Percentiles rank a stretch among this genome's conserved stretches.
Conservation (phyloP, 2,888 invertebrate species). For the Microctonus aethiopoides region DNA sequence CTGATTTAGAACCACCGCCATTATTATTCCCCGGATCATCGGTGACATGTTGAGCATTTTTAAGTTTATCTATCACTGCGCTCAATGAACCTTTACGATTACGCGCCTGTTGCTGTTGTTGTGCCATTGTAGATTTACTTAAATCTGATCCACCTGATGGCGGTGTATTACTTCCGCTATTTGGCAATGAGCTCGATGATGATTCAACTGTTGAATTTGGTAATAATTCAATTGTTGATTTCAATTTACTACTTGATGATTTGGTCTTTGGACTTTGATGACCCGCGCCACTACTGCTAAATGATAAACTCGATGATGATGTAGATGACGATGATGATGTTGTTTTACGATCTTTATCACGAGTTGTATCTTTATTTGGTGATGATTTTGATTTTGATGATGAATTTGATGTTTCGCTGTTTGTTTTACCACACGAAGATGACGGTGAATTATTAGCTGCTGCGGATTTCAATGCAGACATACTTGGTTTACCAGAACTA, state of each 20-base stretch:
- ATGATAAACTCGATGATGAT: conserved; percentile 37
- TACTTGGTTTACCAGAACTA: conserved; percentile 86
- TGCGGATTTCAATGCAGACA: conserved; percentile 83
- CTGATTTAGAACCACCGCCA: conserved; percentile 69
- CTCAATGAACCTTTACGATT: conserved; percentile 82
- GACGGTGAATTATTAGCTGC: conserved; percentile 75
- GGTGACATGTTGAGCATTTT: conserved; percentile 78
- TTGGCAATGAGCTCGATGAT: conserved; percentile 49
- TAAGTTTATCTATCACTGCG: conserved; percentile 88
- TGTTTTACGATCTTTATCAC: conserved; percentile 67
- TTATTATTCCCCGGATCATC: conserved; percentile 70
- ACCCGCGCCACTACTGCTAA: conserved; percentile 67
- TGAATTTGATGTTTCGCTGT: conserved; percentile 46
- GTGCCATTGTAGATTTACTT: conserved; percentile 72
- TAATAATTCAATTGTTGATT: conserved; percentile 73
- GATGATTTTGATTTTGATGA: conserved; percentile 48
- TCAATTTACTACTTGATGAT: conserved; percentile 75
- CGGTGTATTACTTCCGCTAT: conserved; percentile 65
- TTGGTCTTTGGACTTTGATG: conserved; percentile 77
- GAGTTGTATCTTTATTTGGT: conserved; percentile 48
- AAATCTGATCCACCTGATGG: conserved; percentile 72
- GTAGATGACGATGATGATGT: conserved; percentile 50
- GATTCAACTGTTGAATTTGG: conserved; percentile 61
- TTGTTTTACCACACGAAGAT: conserved; percentile 59
- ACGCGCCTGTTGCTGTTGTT: conserved; percentile 70